Evolutionary conservation across 2,113 vertebrate species (phyloP), one percentile per base, ranked within the genome.

Genomic region (Macaca fascicularis): DNA sequence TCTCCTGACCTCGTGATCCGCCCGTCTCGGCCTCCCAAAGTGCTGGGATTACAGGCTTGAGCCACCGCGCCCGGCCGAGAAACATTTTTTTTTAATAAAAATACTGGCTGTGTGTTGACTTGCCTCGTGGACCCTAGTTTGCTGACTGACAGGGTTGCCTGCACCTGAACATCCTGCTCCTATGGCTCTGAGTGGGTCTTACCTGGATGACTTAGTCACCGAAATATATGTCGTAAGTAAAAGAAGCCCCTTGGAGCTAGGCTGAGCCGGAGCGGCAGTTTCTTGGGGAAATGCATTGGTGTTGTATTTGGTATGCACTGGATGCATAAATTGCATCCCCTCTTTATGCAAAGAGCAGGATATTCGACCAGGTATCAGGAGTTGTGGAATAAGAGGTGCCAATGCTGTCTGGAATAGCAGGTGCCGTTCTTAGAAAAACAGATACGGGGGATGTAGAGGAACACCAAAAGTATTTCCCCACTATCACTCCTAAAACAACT

Each of bases 391-490:
- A 4, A 45, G 48, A 89, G 16, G 50, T 6, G 32, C 3, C 35
- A 4, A 30, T 0, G 7, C 25, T 38, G 1, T 27, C 16, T n/a
- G 88, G 12, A 22, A 13, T 22, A 52, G 11, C 43, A 20, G 35
- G 6, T 43, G 4, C 14, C 32, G 6, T 25, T 75, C 45, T 80
- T 50, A 78, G 43, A 10, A 72, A 67, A 32, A 27, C 9, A 22
- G 79, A 12, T 14, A 32, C 7, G n/a, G 17, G 25, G 35, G 1
- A 22, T 8, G 4, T 10, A 11, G 52, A 70, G 22, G 52, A 10
- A 16, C 12, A 9, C 3, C 27, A 11, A 38, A 5, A 52, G 3
- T 1, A 4, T 5, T 1, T 27, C 40, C 1, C 1, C 0, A 1
- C 50, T 55, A 38, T 59, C 22, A 38, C 55, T 50, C 12, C 0